A percentile compares a stretch with the other conserved stretches of the same genome.
These are phyloP conservation scores for Melikaiella ostensackeni DNA, from an alignment of 2,888 invertebrate species.

Conservation along the genomic window DNA sequence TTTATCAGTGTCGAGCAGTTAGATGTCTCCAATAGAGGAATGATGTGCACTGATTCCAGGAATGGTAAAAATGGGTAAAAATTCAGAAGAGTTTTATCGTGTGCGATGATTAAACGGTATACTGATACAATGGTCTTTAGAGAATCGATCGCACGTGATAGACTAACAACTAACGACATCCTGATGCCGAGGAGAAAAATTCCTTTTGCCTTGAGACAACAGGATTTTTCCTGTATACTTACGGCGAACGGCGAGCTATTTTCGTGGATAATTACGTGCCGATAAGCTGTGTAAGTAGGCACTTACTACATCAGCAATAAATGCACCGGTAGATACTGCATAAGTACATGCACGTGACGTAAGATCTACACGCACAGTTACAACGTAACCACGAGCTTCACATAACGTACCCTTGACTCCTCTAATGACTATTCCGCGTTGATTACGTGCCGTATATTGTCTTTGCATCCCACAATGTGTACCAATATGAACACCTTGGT, in stretches of 20 bases:
- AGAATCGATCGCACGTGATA: conserved; percentile 33
- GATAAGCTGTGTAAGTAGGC: conserved; percentile 32
- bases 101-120: conserved; percentile 4
- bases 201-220: conserved; percentile 31
- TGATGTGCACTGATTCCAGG: background rate
- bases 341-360: conserved; percentile 52
- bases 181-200: conserved; percentile 38
- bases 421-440: conserved; percentile 69
- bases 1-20: background rate
- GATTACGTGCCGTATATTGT: conserved; percentile 65
- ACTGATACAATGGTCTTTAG: background rate
- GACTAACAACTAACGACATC: conserved; percentile 31
- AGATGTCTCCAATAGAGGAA: background rate
- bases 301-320: conserved; percentile 36
- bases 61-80: background rate
- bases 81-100: conserved; percentile 16
- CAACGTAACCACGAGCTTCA: conserved; percentile 66
- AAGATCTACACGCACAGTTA: conserved; percentile 49
- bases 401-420: conserved; percentile 73
- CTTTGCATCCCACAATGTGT: conserved; percentile 51
- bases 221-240: conserved; percentile 38
- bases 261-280: conserved; percentile 34
- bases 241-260: conserved; percentile 29
- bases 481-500: conserved; percentile 30
- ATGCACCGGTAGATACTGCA: conserved; percentile 50